These are phyloP conservation scores for Anoplius nigerrimus DNA, from an alignment of 2,888 invertebrate genomes.

Conservation along the genomic window DNA sequence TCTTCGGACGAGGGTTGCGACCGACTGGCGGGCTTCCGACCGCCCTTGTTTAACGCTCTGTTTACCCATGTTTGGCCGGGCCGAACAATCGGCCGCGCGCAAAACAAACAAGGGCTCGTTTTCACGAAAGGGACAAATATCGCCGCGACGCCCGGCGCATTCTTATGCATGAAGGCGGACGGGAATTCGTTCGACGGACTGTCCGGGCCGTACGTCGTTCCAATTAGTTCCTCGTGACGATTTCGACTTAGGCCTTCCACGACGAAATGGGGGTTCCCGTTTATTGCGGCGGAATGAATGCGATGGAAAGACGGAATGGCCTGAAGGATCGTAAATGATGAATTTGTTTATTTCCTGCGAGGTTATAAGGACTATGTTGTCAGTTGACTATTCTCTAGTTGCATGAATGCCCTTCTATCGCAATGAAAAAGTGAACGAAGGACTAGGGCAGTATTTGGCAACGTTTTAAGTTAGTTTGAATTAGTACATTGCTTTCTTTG, in stretches of 20 bases:
- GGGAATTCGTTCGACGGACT: constrained; percentile 9
- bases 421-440: too few relatives aligned
- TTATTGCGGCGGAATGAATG: too few relatives aligned
- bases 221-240: constrained; percentile 9
- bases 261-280: too few relatives aligned
- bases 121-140: constrained; percentile 20
- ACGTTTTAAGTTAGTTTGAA: too few relatives aligned
- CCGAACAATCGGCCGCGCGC: constrained; percentile 41
- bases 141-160: constrained; percentile 3
- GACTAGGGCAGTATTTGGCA: too few relatives aligned
- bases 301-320: too few relatives aligned
- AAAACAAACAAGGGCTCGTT: constrained; percentile 48
- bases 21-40: constrained; percentile 38
- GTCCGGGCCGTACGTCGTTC: not conserved
- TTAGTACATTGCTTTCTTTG: too few relatives aligned
- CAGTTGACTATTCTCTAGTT: too few relatives aligned
- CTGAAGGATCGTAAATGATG: too few relatives aligned
- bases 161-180: constrained; percentile 12
- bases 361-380: too few relatives aligned
- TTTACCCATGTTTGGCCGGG: constrained; percentile 37
- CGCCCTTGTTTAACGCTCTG: constrained; percentile 40
- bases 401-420: too few relatives aligned
- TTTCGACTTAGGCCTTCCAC: not conserved
- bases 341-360: too few relatives aligned
- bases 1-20: constrained; percentile 24